These are phyloP conservation scores for Benthosema pterotum DNA, from an alignment of 2,797 vertebrate genomes.

Conservation along the genomic window DNA sequence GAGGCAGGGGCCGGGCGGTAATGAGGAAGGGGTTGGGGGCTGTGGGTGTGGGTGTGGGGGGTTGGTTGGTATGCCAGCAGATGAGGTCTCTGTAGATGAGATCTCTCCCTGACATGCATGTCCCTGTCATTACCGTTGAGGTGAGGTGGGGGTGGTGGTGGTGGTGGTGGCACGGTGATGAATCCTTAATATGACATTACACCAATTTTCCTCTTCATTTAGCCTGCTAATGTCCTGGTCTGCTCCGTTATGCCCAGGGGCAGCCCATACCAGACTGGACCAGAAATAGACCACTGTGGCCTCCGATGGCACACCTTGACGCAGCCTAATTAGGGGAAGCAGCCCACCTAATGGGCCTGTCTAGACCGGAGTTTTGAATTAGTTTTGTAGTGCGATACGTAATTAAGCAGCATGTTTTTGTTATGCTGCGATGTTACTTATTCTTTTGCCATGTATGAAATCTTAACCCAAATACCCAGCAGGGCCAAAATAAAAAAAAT, in stretches of 20 bases:
- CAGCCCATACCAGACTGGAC: constrained; percentile 83
- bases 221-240: constrained; percentile 91
- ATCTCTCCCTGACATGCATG: constrained; percentile 77
- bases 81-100: constrained; percentile 76
- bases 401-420: neutral
- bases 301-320: constrained; percentile 81
- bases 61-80: constrained; percentile 48
- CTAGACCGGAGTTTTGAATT: constrained; percentile 71
- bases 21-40: constrained; percentile 66
- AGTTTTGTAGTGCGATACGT: constrained; percentile 27
- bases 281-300: constrained; percentile 78
- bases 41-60: no score
- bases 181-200: constrained; percentile 99
- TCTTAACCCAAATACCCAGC: no score
- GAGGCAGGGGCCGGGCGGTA: constrained; percentile 65
- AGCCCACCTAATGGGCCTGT: constrained; percentile 77
- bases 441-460: no score
- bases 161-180: constrained; percentile 88
- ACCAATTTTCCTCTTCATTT: constrained; percentile 99
- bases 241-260: constrained; percentile 82
- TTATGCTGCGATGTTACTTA: neutral
- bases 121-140: constrained; percentile 81
- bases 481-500: no score
- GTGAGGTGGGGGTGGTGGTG: constrained; percentile 76
- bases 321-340: constrained; percentile 81